phyloP scores from a whole-genome alignment of 2,888 invertebrate species.

The Drosophila planitibia region DNA sequence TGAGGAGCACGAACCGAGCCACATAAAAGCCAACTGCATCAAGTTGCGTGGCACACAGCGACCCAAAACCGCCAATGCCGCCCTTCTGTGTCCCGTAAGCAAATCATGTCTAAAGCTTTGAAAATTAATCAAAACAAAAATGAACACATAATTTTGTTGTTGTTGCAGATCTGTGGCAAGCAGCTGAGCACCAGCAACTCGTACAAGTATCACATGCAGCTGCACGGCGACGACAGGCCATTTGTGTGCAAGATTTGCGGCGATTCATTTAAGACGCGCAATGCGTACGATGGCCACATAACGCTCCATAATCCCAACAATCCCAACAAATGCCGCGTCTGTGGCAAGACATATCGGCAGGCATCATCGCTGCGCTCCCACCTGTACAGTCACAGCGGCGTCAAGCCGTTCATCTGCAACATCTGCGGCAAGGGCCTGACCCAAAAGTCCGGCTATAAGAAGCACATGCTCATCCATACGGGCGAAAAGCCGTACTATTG shows the following conservation, averaged over 20 bases:
- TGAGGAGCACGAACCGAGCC: neutral
- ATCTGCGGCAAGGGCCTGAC: conserved; percentile 85
- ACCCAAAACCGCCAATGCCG: conserved; percentile 56
- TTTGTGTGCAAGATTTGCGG: conserved; percentile 83
- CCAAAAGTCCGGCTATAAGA: conserved; percentile 85
- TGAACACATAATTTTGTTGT: neutral
- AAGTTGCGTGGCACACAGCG: conserved; percentile 17
- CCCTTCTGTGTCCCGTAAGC: conserved; percentile 70
- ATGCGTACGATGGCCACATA: conserved; percentile 84
- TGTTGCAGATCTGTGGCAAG: conserved; percentile 78
- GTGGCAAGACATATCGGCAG: conserved; percentile 83
- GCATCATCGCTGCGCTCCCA: conserved; percentile 83
- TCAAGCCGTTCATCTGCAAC: conserved; percentile 83
- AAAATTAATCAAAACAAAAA: too few species aligned
- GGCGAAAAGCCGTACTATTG: conserved; percentile 84
- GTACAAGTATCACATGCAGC: conserved; percentile 84
- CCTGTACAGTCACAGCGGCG: conserved; percentile 81
- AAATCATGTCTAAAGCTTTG: neutral
- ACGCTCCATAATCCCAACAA: conserved; percentile 83
- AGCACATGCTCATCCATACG: conserved; percentile 84
- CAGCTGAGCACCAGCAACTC: conserved; percentile 83
- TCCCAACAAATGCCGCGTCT: conserved; percentile 82
- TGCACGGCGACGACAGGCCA: conserved; percentile 83
- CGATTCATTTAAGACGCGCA: conserved; percentile 84
- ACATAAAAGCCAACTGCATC: neutral